Conservation (phyloP, 2,888 invertebrate species). For the Nomada goodeniana region DNA sequence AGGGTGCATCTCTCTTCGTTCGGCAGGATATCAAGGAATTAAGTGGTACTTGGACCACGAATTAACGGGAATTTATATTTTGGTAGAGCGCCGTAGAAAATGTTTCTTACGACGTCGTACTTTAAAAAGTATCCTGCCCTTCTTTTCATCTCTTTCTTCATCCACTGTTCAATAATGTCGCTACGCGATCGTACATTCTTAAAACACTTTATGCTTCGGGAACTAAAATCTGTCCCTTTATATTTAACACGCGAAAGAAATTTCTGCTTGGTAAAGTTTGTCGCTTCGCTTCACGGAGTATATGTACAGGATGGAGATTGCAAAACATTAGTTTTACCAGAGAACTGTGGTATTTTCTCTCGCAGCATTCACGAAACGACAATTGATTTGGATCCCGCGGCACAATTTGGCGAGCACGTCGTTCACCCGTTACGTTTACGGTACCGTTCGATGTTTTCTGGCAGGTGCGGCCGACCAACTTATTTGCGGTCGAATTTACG, state of each 20-base stretch:
- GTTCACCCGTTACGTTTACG: neutral
- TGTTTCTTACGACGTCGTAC: neutral
- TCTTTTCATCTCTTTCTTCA: neutral
- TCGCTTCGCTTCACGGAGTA: no score
- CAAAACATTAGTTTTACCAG: no score
- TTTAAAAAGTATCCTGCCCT: neutral
- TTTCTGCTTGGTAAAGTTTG: no score
- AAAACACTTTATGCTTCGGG: neutral
- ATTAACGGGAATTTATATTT: slow-evolving; percentile 34
- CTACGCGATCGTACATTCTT: no score
- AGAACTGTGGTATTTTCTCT: no score
- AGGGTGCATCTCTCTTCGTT: slow-evolving; percentile 29
- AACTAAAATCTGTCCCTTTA: neutral
- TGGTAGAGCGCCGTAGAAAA: neutral
- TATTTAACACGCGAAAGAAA: no score
- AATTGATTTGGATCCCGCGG: neutral
- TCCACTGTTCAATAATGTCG: neutral
- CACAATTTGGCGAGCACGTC: neutral
- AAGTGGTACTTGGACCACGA: neutral
- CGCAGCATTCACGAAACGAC: neutral
- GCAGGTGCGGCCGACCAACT: neutral
- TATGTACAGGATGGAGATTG: no score
- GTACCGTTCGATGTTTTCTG: neutral
- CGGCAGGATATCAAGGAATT: slow-evolving; percentile 36
- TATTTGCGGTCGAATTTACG: slow-evolving; percentile 35